Conservation (phyloP, 2,113 vertebrate genomes). For the Prolemur simus region DNA sequence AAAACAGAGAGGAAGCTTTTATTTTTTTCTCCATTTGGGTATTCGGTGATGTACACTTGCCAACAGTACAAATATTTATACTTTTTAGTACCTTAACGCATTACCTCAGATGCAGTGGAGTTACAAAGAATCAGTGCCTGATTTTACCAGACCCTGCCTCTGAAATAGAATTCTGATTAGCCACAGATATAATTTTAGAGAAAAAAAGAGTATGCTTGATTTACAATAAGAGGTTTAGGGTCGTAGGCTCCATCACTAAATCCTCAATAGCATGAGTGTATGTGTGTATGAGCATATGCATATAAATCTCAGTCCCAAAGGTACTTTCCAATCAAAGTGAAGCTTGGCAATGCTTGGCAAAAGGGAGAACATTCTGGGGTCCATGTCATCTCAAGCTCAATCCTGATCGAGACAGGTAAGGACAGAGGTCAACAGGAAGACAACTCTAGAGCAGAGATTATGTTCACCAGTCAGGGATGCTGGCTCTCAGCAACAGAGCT, state of each 20-base stretch:
- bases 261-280: not conserved
- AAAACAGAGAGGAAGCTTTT: slow-evolving; percentile 41
- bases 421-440: not conserved
- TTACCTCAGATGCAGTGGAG: not conserved
- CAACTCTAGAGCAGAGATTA: not conserved
- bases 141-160: not conserved
- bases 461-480: not conserved
- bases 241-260: not conserved
- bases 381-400: not conserved
- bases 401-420: not conserved
- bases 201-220: not conserved
- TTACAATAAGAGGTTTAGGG: not conserved
- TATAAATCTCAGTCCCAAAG: not conserved
- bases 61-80: slow-evolving; percentile 49
- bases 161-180: not conserved
- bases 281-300: rapidly evolving
- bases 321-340: not conserved
- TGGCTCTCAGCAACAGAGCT: not conserved
- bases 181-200: not conserved
- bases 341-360: not conserved
- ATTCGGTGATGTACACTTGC: slow-evolving; percentile 45
- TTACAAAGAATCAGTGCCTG: not conserved
- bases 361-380: not conserved
- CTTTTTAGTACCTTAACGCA: not conserved
- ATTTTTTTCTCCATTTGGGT: slow-evolving; percentile 49